Percentiles rank a stretch among this genome's conserved stretches.
Conservation (phyloP, 2,797 vertebrate species). For the Tiaroga cobitis region DNA sequence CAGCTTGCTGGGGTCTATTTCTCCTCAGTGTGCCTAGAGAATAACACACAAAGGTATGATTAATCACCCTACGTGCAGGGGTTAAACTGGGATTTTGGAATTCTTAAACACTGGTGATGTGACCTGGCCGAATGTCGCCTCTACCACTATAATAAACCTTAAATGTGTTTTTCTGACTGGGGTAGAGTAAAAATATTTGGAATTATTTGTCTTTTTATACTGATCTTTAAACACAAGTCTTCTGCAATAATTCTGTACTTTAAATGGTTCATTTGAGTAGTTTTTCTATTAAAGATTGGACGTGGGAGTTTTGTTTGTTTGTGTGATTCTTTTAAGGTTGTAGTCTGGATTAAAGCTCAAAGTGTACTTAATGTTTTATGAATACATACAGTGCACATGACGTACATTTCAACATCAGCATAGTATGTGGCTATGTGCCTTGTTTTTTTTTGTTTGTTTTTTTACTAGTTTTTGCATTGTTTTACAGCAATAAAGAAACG, state of each 20-base stretch:
- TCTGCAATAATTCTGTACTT: background rate
- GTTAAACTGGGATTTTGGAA: background rate
- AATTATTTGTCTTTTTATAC: background rate
- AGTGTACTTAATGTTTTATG: background rate
- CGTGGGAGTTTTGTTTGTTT: background rate
- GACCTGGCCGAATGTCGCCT: background rate
- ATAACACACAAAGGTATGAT: background rate
- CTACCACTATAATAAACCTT: background rate
- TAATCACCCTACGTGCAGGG: background rate
- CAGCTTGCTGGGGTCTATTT: constrained; percentile 80
- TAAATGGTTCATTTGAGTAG: background rate
- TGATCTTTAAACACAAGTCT: background rate
- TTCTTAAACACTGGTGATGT: background rate
- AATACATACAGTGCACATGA: background rate
- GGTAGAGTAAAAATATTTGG: too few species aligned
- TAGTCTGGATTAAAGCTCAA: background rate
- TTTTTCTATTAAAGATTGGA: background rate
- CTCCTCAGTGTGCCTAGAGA: constrained; percentile 89
- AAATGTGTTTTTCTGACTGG: background rate
- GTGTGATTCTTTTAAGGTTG: background rate
- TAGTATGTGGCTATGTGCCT: background rate
- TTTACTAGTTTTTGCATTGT: background rate
- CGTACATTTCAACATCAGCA: too few species aligned
- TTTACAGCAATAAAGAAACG: background rate
- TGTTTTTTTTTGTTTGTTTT: background rate